Conservation (phyloP, 2,888 invertebrate species). For the Synergus laeviventris region DNA sequence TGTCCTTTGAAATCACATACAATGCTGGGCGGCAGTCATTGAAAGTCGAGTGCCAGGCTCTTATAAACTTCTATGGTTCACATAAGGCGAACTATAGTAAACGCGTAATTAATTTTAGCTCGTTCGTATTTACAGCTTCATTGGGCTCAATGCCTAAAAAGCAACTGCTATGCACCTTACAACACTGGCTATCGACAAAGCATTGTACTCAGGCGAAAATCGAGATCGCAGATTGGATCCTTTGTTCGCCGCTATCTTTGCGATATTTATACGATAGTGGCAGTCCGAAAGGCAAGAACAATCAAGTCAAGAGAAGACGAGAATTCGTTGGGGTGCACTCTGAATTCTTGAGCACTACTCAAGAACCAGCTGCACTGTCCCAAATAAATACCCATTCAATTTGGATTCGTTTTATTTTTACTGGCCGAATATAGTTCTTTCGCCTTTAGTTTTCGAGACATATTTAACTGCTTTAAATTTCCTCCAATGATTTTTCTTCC, state of each 20-base stretch:
- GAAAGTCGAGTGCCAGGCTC: constrained; percentile 65
- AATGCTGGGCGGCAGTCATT: constrained; percentile 58
- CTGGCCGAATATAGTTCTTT: not conserved
- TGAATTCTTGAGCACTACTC: constrained; percentile 26
- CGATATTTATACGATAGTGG: constrained; percentile 38
- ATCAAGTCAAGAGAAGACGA: constrained; percentile 40
- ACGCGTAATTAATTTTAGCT: constrained; percentile 51
- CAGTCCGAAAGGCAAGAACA: constrained; percentile 27
- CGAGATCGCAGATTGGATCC: constrained; percentile 38
- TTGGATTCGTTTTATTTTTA: not conserved
- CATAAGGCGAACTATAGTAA: constrained; percentile 39
- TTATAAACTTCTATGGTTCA: constrained; percentile 58
- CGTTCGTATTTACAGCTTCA: constrained; percentile 41
- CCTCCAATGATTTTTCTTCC: too few species aligned
- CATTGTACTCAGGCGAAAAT: constrained; percentile 38
- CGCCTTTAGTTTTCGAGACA: not conserved
- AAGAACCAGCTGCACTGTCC: constrained; percentile 22
- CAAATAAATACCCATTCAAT: constrained; percentile 11
- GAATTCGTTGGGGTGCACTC: constrained; percentile 34
- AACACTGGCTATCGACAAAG: constrained; percentile 27
- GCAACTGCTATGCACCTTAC: constrained; percentile 36
- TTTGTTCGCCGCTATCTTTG: constrained; percentile 35
- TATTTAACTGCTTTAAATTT: not conserved
- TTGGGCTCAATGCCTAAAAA: constrained; percentile 27
- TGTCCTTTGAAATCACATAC: constrained; percentile 50